These are phyloP conservation scores for Sphaeridia pumilis DNA, from an alignment of 2,888 invertebrate species.

Conservation along the genomic window DNA sequence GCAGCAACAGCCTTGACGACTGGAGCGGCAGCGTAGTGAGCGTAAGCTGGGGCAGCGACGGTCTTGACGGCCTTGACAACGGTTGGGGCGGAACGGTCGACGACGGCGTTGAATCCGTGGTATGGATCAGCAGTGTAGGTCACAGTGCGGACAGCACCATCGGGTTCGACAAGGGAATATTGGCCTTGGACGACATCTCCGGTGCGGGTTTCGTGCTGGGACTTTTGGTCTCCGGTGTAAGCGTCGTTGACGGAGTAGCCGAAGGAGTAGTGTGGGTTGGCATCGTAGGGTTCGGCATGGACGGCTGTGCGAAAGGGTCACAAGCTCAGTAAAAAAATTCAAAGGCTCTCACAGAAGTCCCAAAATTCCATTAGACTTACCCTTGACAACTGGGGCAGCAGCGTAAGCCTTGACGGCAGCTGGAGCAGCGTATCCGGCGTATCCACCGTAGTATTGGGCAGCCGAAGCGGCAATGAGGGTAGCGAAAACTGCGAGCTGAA, in stretches of 20 bases:
- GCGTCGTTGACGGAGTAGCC: constrained; percentile 10
- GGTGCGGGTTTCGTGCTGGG: constrained; percentile 10
- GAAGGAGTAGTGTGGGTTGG: constrained; percentile 13
- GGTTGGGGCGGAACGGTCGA: constrained; percentile 8
- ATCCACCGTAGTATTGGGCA: constrained; percentile 9
- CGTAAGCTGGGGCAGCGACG: too few species aligned
- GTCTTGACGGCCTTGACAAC: constrained; percentile 3
- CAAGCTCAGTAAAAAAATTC: neutral
- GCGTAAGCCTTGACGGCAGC: constrained; percentile 7
- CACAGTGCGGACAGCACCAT: constrained; percentile 11
- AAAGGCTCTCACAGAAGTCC: neutral
- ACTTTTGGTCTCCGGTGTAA: constrained; percentile 15
- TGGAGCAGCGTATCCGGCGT: constrained; percentile 1
- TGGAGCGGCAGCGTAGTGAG: too few species aligned
- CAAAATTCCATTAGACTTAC: neutral
- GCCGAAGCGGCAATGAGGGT: constrained; percentile 12
- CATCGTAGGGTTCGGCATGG: constrained; percentile 14
- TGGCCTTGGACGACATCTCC: constrained; percentile 13
- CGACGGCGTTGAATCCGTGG: constrained; percentile 8
- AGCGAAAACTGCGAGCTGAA: constrained; percentile 14
- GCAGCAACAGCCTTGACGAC: constrained; percentile 3
- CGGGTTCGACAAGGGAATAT: constrained; percentile 15
- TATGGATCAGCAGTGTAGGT: constrained; percentile 12
- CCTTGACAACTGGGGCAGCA: constrained; percentile 11
- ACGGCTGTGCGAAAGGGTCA: constrained; percentile 2